Conservation (phyloP, 2,888 invertebrate species). For the Deroplatys truncata region DNA sequence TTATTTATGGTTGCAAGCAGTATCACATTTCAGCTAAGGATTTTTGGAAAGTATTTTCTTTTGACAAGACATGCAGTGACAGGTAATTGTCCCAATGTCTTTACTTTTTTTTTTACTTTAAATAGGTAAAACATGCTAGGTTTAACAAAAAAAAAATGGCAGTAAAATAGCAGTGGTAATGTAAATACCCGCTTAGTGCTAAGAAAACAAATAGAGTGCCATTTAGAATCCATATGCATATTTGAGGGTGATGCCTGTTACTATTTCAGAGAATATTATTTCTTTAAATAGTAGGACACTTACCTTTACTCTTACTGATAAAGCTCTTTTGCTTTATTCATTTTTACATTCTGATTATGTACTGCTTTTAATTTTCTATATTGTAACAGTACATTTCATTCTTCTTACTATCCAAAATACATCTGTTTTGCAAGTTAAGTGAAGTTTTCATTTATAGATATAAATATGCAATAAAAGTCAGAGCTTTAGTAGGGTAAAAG, state of each 20-base stretch:
- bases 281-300: not conserved
- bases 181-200: too few species aligned
- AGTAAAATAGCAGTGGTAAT: too few species aligned
- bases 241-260: too few species aligned
- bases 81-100: not conserved
- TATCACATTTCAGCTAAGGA: not conserved
- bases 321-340: not conserved
- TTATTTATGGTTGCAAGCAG: not conserved
- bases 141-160: too few species aligned
- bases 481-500: too few species aligned
- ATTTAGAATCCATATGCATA: too few species aligned
- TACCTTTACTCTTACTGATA: not conserved
- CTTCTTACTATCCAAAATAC: not conserved
- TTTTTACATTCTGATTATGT: too few species aligned
- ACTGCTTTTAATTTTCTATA: too few species aligned
- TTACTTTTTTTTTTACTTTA: too few species aligned
- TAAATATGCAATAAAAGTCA: not conserved
- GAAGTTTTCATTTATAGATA: not conserved
- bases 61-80: not conserved
- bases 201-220: too few species aligned
- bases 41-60: not conserved
- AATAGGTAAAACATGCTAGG: too few species aligned
- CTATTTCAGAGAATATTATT: not conserved
- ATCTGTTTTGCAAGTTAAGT: not conserved
- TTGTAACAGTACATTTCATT: not conserved